phyloP scores from a whole-genome alignment of 2,888 invertebrate genomes.

The Argyresthia albistria region DNA sequence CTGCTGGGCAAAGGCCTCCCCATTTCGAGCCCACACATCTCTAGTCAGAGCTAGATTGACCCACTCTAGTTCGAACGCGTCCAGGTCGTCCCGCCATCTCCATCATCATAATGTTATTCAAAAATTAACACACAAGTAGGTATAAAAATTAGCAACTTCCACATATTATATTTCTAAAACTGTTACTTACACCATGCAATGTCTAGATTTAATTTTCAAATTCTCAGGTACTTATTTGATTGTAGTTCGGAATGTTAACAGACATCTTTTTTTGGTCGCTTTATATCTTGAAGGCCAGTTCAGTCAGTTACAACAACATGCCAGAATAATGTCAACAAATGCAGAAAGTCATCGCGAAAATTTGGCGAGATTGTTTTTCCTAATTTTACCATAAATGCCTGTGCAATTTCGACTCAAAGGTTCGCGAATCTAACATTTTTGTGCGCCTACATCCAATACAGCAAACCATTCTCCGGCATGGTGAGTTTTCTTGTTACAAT shows the following conservation, averaged over 20 bases:
- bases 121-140: too few species aligned
- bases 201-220: not conserved
- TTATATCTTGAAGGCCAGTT: not conserved
- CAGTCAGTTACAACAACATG: not conserved
- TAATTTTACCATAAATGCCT: not conserved
- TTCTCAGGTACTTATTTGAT: not conserved
- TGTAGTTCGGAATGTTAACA: not conserved
- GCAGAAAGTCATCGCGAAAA: constrained; percentile 3
- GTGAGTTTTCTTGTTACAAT: constrained; percentile 9
- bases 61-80: too few species aligned
- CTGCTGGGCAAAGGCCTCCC: too few species aligned
- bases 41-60: too few species aligned
- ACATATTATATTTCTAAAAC: too few species aligned
- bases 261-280: not conserved
- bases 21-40: too few species aligned
- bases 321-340: constrained; percentile 9
- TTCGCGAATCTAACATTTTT: not conserved
- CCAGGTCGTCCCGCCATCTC: too few species aligned
- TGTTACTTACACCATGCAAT: too few species aligned
- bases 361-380: not conserved
- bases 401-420: not conserved
- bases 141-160: too few species aligned
- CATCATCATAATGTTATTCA: too few species aligned
- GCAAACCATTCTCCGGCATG: not conserved
- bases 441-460: not conserved